Percentiles rank a stretch among this genome's conserved stretches.
phyloP scores from a whole-genome alignment of 2,888 invertebrate genomes.

The Neoaliturus tenellus region DNA sequence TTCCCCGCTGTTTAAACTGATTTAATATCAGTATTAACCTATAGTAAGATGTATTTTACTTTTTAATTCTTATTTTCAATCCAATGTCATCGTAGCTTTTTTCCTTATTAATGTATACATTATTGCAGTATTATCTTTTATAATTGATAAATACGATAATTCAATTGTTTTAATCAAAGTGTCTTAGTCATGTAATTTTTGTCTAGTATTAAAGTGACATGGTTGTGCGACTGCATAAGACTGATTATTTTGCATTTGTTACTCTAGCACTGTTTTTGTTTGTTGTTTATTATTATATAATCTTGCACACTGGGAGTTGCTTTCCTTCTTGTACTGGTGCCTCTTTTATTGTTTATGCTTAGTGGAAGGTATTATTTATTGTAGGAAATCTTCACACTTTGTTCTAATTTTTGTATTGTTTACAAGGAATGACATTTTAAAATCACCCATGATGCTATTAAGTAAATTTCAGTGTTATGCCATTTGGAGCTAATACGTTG shows the following conservation, averaged over 20 bases:
- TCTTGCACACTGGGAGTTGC: neutral
- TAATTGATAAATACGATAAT: neutral
- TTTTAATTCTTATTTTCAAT: neutral
- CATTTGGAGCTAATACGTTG: no score
- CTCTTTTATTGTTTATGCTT: no score
- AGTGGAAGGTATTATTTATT: no score
- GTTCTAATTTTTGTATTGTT: no score
- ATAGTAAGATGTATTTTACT: neutral
- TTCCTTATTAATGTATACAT: neutral
- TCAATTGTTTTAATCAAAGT: neutral
- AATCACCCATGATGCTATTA: no score
- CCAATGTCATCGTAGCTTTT: neutral
- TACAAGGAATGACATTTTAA: no score
- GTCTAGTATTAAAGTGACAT: neutral
- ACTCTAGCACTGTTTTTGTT: neutral
- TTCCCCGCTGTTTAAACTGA: no score
- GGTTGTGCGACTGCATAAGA: neutral
- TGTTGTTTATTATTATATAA: neutral
- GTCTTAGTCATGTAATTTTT: neutral
- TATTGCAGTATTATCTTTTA: neutral
- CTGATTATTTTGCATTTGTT: neutral
- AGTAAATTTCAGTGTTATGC: no score
- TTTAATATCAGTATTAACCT: neutral
- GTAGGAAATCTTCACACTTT: no score
- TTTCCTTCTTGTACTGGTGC: no score